Evolutionary conservation across 1,140 invertebrate species (phyloP).

Genomic region (Caenorhabditis brenneri): DNA sequence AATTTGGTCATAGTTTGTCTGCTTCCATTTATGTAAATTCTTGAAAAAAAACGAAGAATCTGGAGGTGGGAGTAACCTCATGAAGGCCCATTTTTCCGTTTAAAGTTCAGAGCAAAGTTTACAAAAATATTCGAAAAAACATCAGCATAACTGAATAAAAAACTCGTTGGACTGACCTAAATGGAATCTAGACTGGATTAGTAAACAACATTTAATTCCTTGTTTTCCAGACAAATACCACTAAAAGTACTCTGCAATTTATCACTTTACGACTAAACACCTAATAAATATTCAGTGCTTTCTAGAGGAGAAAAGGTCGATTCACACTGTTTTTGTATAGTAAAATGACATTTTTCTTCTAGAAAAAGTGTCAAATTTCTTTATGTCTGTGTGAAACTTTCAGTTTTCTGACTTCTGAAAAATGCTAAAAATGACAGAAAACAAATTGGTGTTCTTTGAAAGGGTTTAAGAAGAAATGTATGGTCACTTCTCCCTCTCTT

Average conservation of each 20-base stretch:
- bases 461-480: too few relatives aligned
- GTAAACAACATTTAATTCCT: not conserved
- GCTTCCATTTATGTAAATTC: slow-evolving; percentile 5
- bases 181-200: not conserved
- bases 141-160: too few relatives aligned
- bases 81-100: not conserved
- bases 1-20: too few relatives aligned
- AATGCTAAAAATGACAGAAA: not conserved
- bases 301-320: not conserved
- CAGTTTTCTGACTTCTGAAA: not conserved
- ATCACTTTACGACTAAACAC: not conserved
- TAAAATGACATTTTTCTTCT: too few relatives aligned
- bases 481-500: too few relatives aligned
- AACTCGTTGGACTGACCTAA: too few relatives aligned
- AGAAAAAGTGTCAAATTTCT: too few relatives aligned
- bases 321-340: too few relatives aligned
- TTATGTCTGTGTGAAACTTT: too few relatives aligned
- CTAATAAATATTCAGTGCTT: not conserved
- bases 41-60: not conserved
- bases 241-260: not conserved
- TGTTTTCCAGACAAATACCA: not conserved
- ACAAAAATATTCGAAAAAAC: not conserved
- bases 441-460: not conserved
- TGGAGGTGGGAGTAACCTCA: not conserved
- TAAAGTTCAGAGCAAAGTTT: slow-evolving; percentile 9